Base-by-base conservation (phyloP, 2,797 vertebrate genomes). In the Muscicapa comitata region DNA sequence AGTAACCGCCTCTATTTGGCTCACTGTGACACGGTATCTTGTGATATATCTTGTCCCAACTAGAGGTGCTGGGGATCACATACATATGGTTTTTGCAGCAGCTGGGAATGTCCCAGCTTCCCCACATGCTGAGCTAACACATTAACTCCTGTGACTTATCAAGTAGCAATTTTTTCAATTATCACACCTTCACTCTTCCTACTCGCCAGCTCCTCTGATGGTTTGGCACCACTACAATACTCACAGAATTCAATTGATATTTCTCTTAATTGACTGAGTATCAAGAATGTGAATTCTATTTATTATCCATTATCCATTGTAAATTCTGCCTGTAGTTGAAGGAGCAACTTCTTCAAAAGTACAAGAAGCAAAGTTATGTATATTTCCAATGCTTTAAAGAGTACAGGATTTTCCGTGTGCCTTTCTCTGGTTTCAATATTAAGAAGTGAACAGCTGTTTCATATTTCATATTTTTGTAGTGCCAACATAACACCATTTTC, bases 1-100 rank as follows among this genome's bases (percentile, higher is more conserved):
- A 97, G 96, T 97, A 98, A 98, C 96, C 88, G 77, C 95, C 95
- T 97, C 97, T 96, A 97, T 98, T 97, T 98, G 98, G 97, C 97
- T 97, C 92, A 31, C 94, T 91, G 93, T 98, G 97, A 97, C 97
- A 96, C 93, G 92, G 97, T 96, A 96, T 96, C 96, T 97, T 96
- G 97, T 94, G 97, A 97, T 98, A 97, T 97, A 97, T 98, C 96
- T 98, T 97, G 96, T 97, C 98, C 96, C 97, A 97, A 68, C 10
- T 88, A 97, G 95, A 95, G 93, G 93, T 97, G 97, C 97, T 97
- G 97, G 95, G 93, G 96, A 97, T 94, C 57, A 68, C 86, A 88
- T 68, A 90, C 76, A 91, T 88, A 93, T 50, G 66, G 78, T 94
- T 95, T 96, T 82, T 68, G 38, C 70, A 72, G 96, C 96, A 97